A percentile compares a stretch with the other conserved stretches of the same genome.
These are phyloP conservation scores for Elmis aenea DNA, from an alignment of 2,888 invertebrate species.

Conservation along the genomic window DNA sequence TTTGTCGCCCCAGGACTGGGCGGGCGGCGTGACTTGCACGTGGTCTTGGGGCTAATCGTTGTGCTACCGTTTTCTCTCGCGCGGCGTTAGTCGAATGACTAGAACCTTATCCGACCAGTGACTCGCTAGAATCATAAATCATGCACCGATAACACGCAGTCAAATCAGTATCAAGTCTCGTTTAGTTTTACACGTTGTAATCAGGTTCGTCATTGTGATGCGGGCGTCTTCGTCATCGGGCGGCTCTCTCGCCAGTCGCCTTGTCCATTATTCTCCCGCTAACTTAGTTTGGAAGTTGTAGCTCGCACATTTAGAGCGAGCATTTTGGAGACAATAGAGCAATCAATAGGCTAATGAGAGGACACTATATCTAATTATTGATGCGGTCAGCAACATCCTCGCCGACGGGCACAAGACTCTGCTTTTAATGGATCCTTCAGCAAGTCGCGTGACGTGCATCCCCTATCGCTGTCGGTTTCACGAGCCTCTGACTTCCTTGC, in stretches of 20 bases:
- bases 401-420: constrained; percentile 31
- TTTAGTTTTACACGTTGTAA: constrained; percentile 19
- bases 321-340: constrained; percentile 45
- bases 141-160: constrained; percentile 28
- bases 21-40: constrained; percentile 35
- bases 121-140: constrained; percentile 31
- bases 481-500: constrained; percentile 1
- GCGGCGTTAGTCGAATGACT: constrained; percentile 22
- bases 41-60: constrained; percentile 32
- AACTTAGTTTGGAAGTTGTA: constrained; percentile 43
- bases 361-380: constrained; percentile 48
- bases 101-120: constrained; percentile 28
- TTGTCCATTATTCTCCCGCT: constrained; percentile 43
- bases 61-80: constrained; percentile 27
- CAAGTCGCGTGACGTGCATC: constrained; percentile 16
- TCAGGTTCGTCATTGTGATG: constrained; percentile 4
- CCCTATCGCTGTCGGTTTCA: constrained; percentile 13
- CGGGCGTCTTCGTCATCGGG: neutral
- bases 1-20: constrained; percentile 28
- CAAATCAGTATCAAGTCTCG: constrained; percentile 24
- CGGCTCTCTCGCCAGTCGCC: constrained; percentile 9
- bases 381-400: constrained; percentile 43
- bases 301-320: constrained; percentile 33
- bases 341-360: constrained; percentile 52
- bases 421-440: constrained; percentile 28